Evolutionary conservation across 2,888 invertebrate genomes (phyloP), one percentile per base, ranked within the genome.

Genomic region (Schizotus pectinicornis): DNA sequence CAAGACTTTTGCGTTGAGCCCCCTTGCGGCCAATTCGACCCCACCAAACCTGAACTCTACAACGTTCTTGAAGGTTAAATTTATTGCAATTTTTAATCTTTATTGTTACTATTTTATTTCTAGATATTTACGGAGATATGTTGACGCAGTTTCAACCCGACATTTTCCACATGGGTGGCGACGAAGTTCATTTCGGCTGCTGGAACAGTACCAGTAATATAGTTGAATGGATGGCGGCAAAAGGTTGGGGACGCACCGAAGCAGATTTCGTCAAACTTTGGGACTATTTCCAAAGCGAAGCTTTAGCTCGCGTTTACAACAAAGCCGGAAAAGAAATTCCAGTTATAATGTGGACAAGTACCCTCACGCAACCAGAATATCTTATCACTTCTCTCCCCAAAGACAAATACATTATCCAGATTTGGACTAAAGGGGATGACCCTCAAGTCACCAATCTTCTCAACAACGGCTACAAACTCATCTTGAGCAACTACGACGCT

Each of bases 121-220:
- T 48, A 75, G 89, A 88, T 59, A 88, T 94, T 52, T 93, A 91
- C 76, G 79, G 79, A 0, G 93, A 93, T 67, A 90, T 93, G 88
- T 80, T 89, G 11, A 83, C 85, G 0, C 83, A 85, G 43, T 91
- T 91, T 75, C 74, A 85, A 0, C 86, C 90, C 0, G 92, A 92
- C 72, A 82, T 92, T 1, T 93, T 93, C 80, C 94, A 94, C 76
- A 93, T 93, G 92, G 94, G 94, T 1, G 94, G 93, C 0, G 93
- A 94, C 73, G 93, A 94, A 76, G 92, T 82, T 2, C 80, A 81
- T 54, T 76, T 85, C 33, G 77, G 80, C 3, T 94, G 94, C 75
- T 94, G 94, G 94, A 91, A 90, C 71, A 84, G 87, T 0, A 89
- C 89, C 0, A 75, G 80, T 2, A 81, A 81, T 48, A 89, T 94